These are phyloP conservation scores for Nannospalax galili DNA, from an alignment of 2,113 vertebrate species.

Conservation along the genomic window DNA sequence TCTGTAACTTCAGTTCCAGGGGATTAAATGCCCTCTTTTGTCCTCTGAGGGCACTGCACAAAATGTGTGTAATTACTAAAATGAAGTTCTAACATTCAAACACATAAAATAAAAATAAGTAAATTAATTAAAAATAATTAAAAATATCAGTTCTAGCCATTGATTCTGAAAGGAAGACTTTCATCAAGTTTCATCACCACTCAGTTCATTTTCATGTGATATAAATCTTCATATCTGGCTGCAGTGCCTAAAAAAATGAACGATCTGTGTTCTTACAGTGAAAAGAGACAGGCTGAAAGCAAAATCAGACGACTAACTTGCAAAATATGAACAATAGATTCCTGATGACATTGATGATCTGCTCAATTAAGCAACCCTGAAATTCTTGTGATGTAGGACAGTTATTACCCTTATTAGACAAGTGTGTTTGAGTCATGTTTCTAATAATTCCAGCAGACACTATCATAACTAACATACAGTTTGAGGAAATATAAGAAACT, in stretches of 20 bases:
- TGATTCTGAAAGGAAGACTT: no score
- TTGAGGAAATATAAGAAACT: neutral
- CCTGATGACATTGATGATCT: neutral
- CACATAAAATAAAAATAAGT: no score
- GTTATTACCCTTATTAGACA: neutral
- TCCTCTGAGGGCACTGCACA: no score
- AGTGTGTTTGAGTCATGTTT: neutral
- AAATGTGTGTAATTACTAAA: no score
- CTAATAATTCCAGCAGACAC: neutral
- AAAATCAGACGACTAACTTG: neutral
- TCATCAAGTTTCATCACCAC: neutral
- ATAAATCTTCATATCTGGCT: neutral
- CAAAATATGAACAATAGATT: neutral
- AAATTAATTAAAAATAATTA: no score
- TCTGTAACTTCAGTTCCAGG: no score
- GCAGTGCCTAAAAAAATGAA: neutral
- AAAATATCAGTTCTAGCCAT: no score
- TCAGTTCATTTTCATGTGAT: neutral
- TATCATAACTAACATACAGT: neutral
- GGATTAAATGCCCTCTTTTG: no score
- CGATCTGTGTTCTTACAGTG: neutral
- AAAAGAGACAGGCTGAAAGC: neutral
- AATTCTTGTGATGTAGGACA: neutral
- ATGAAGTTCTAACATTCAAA: no score
- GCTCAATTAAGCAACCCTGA: neutral